These are phyloP conservation scores for Rhamnusium bicolor DNA, from an alignment of 2,888 invertebrate genomes.

Conservation along the genomic window DNA sequence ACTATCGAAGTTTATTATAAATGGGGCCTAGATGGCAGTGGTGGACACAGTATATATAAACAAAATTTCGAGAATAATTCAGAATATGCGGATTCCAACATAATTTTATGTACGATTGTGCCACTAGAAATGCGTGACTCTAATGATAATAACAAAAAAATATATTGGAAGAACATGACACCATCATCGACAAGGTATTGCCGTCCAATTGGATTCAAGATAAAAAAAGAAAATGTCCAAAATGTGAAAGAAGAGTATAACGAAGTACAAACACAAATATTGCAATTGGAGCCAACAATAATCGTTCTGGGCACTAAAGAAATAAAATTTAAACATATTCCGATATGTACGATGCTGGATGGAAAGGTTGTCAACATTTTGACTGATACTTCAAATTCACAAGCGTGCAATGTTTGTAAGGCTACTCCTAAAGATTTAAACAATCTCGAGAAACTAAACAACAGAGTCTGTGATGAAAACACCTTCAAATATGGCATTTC, in stretches of 20 bases:
- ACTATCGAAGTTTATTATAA: slow-evolving; percentile 24
- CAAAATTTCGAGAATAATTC: slow-evolving; percentile 30
- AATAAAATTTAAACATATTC: slow-evolving; percentile 33
- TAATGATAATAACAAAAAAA: too few species aligned
- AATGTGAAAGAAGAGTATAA: slow-evolving; percentile 24
- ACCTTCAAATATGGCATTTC: slow-evolving; percentile 26
- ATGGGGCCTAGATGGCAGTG: slow-evolving; percentile 31
- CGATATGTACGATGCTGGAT: slow-evolving; percentile 34
- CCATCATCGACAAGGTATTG: too few species aligned
- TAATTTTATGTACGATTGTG: slow-evolving; percentile 30
- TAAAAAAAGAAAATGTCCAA: slow-evolving; percentile 26
- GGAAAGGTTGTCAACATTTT: slow-evolving; percentile 37
- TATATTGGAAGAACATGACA: too few species aligned
- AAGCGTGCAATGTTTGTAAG: too few species aligned
- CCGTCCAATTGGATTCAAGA: too few species aligned
- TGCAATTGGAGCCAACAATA: slow-evolving; percentile 29
- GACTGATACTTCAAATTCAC: slow-evolving; percentile 11
- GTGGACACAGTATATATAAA: slow-evolving; percentile 32
- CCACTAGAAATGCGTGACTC: too few species aligned
- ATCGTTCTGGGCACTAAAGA: slow-evolving; percentile 18
- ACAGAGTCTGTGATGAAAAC: slow-evolving; percentile 13
- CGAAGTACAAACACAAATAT: slow-evolving; percentile 27
- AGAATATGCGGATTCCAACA: slow-evolving; percentile 26
- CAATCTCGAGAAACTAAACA: slow-evolving; percentile 21
- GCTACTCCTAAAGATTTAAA: slow-evolving; percentile 30